Base-by-base conservation (phyloP, 92 coral and sea anemone species). In the Parazoanthus swiftii region DNA sequence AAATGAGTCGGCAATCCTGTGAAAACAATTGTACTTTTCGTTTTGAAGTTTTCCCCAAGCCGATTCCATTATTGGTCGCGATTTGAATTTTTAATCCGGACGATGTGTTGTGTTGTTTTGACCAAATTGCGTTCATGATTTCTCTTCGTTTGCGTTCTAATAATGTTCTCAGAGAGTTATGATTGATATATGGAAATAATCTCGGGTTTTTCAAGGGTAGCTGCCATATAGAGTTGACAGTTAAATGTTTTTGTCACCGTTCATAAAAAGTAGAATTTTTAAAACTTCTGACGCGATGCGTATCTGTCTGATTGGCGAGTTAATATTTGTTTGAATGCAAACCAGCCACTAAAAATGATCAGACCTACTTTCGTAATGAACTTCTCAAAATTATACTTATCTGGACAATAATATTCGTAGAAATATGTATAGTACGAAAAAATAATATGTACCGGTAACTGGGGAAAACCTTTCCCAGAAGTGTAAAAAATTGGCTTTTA, bases 11-110 rank as follows among this genome's bases (percentile, higher is more conserved):
- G 35, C 76, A 76, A 39, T 76, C n/a, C 51, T 23, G 16, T 51
- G 13, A 3, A 44, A 76, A 3, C 9, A 11, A 3, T 37, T 63
- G 70, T 21, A 43, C 33, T n/a, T 46, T 50, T 1, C 10, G 56
- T 9, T 82, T 48, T 70, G 86, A 23, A 83, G 86, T 68, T 83
- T 83, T 83, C 77, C 86, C 86, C 42, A n/a, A 83, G 86, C 78
- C 25, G 77, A 39, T 67, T 83, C n/a, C 75, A 33, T 83, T 21
- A 67, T 82, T 39, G n/a, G 50, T 56, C 42, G 50, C 38, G 78
- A 67, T n/a, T 68, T 70, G 86, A 83, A 67, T 38, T 83, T 38
- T 25, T 70, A 83, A 83, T 83, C 70, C 73, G 63, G 58, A 83
- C 77, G 51, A 50, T 70, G 66, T 67, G 76, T 82, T 14, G 44